These are phyloP conservation scores for Azemiops feae DNA, from an alignment of 2,113 vertebrate genomes.

Conservation along the genomic window DNA sequence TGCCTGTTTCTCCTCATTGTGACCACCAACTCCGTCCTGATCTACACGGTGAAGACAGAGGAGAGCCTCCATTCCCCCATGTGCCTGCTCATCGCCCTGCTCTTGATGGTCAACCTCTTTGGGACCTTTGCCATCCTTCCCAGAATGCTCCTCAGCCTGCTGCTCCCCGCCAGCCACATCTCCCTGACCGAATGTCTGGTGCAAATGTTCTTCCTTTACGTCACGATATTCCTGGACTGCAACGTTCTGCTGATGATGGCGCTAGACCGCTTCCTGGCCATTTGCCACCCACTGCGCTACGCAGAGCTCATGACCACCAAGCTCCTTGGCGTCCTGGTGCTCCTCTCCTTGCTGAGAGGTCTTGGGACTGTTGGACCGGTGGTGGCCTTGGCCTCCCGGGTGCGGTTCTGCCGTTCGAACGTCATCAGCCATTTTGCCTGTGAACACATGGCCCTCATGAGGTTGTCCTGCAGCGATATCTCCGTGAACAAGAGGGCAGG, in stretches of 20 bases:
- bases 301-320: slow-evolving; percentile 23
- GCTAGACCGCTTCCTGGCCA: slow-evolving; percentile 36
- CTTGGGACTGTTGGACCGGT: neutral
- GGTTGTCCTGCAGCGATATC: neutral
- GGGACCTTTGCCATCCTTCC: neutral
- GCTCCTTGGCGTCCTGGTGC: neutral
- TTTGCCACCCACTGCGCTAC: slow-evolving; percentile 28
- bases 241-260: slow-evolving; percentile 43
- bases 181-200: slow-evolving; percentile 45
- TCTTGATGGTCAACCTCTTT: neutral
- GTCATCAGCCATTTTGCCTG: neutral
- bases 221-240: slow-evolving; percentile 45
- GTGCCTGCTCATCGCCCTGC: neutral
- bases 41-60: neutral
- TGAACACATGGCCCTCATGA: slow-evolving; percentile 1
- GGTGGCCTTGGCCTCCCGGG: slow-evolving; percentile 27
- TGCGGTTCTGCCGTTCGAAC: neutral
- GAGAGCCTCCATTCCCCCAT: neutral
- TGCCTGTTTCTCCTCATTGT: neutral
- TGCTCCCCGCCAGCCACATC: neutral
- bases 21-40: neutral
- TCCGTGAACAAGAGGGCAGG: neutral
- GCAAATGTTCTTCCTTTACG: slow-evolving; percentile 57
- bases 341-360: neutral
- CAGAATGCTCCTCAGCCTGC: slow-evolving; percentile 28